Evolutionary conservation across 2,888 invertebrate genomes (phyloP), one percentile per base, ranked within the genome.

Genomic region (Lithophane ornitopus): DNA sequence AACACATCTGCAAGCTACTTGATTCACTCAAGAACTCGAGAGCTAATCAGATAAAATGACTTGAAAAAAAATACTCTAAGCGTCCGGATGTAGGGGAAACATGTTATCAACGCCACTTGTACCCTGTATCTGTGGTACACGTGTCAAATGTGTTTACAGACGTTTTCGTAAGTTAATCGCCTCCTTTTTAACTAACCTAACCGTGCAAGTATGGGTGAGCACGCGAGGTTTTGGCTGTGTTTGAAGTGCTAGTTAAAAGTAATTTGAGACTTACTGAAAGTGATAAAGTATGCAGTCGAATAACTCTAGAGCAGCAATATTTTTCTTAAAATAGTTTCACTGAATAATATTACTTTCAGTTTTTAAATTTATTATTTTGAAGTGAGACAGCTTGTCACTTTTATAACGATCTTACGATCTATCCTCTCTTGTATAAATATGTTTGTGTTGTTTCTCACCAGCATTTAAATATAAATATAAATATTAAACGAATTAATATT

Each of bases 111-210:
- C 80, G 82, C 91, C 91, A 92, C 92, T 93, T 90, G 91, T 92
- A 87, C 81, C 75, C 75, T 88, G 84, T 92, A 92, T 94, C 93
- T 93, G 91, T 87, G 87, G 82, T 93, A 94, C 95, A 95, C 93
- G 94, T 95, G 95, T 94, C 91, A 89, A 88, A 87, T 90, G 83
- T 94, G 94, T 94, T 94, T 93, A 94, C 94, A 93, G 89, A 89
- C 87, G 85, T 91, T 92, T 90, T 89, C 89, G 88, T 89, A 88
- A 82, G 88, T 89, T 93, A 93, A 94, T 92, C 92, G 91, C 90
- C 87, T 66, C 78, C 86, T 91, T 92, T 92, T 92, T 91, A 90
- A 90, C 89, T 88, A 89, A 89, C 86, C 76, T 75, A 80, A 78
- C 71, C 78, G 70, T 85, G 74, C 81, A 78, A 88, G 81, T 84